Conservation (phyloP, 2,797 vertebrate genomes). For the Amphiprion clarkii region DNA sequence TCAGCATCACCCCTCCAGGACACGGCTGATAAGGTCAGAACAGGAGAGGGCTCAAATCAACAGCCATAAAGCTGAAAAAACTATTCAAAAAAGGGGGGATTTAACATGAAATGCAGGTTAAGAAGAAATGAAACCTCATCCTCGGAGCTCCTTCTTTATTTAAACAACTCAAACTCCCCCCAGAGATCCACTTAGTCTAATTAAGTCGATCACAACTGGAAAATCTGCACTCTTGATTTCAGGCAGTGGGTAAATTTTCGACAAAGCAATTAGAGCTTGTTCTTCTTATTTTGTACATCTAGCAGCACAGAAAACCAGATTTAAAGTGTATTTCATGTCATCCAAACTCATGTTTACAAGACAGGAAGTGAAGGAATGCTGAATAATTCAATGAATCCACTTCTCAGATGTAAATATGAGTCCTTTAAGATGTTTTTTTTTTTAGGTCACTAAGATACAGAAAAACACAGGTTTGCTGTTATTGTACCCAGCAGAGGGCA, state of each 20-base stretch:
- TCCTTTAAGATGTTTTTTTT: background rate
- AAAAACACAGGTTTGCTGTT: background rate
- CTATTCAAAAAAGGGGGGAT: background rate
- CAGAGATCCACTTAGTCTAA: constrained; percentile 41
- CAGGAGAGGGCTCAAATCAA: background rate
- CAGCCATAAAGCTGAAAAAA: background rate
- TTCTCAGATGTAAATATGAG: background rate
- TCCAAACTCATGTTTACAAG: background rate
- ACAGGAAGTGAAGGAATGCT: background rate
- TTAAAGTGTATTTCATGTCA: background rate
- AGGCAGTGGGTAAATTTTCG: constrained; percentile 29
- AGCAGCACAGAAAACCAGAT: background rate
- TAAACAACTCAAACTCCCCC: constrained; percentile 29
- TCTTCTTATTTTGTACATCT: background rate
- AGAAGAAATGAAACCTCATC: background rate
- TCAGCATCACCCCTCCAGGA: constrained; percentile 26
- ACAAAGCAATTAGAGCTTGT: constrained; percentile 46
- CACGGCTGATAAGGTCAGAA: constrained; percentile 20
- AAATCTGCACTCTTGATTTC: constrained; percentile 39
- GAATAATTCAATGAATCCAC: background rate
- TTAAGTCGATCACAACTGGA: constrained; percentile 46
- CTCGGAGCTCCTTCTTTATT: constrained; percentile 21
- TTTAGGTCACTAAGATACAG: background rate
- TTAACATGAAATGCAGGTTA: background rate
- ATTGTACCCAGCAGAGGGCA: constrained; percentile 67